Evolutionary conservation across 2,797 vertebrate species (phyloP).

Genomic region (Poecilia velifera): DNA sequence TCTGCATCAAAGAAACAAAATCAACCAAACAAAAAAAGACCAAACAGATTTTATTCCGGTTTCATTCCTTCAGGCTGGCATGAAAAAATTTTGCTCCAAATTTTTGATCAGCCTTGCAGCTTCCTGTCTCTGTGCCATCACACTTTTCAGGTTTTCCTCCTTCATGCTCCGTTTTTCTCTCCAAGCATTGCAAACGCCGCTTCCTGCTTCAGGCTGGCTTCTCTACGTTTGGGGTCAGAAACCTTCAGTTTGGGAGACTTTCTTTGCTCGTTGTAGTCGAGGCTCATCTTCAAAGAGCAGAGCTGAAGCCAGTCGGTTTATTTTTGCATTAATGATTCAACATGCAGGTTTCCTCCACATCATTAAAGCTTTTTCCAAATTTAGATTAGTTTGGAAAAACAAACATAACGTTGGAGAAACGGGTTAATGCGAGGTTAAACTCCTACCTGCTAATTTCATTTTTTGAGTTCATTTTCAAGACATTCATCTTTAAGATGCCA

Average conservation of each 20-base stretch:
- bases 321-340: background rate
- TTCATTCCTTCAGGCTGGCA: slow-evolving; percentile 58
- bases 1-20: slow-evolving; percentile 23
- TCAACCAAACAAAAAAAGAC: slow-evolving; percentile 16
- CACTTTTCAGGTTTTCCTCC: background rate
- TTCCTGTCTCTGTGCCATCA: slow-evolving; percentile 40
- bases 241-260: background rate
- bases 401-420: background rate
- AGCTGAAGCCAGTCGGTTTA: background rate
- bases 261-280: background rate
- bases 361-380: background rate
- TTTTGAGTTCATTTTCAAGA: background rate
- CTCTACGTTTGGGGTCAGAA: background rate
- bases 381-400: background rate
- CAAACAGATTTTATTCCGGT: slow-evolving; percentile 33
- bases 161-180: background rate
- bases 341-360: background rate
- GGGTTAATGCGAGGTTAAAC: background rate
- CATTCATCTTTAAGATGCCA: background rate
- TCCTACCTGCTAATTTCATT: background rate
- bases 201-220: background rate
- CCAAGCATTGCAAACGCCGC: background rate
- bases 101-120: slow-evolving; percentile 65
- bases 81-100: slow-evolving; percentile 50
- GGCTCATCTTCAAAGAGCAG: background rate